Evolutionary conservation across 2,113 vertebrate species (phyloP).

Genomic region (Actinemys pallida): DNA sequence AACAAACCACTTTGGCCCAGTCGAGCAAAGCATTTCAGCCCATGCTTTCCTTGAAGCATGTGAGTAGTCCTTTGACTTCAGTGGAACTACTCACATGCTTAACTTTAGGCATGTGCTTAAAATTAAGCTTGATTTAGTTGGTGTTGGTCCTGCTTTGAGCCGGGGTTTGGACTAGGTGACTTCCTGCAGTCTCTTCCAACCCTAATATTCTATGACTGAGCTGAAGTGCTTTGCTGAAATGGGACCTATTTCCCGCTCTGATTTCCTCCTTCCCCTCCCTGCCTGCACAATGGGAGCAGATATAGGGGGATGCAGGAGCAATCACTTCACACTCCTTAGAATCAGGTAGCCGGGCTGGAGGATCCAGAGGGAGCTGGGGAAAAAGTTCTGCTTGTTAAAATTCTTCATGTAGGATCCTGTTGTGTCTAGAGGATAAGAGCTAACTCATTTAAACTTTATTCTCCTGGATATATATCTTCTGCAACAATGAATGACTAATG

Average conservation of each 20-base stretch:
- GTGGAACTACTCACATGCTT: too few species aligned
- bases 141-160: too few species aligned
- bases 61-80: too few species aligned
- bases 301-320: neutral
- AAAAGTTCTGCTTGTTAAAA: neutral
- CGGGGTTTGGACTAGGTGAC: too few species aligned
- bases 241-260: neutral
- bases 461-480: neutral
- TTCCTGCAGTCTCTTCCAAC: too few species aligned
- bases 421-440: too few species aligned
- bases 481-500: neutral
- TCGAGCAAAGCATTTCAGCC: too few species aligned
- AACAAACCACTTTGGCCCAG: too few species aligned
- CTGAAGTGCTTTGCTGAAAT: neutral
- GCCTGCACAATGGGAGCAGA: neutral
- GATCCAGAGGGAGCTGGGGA: accelerated
- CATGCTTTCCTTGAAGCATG: too few species aligned
- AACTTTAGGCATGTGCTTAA: too few species aligned
- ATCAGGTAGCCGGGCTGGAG: neutral
- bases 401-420: too few species aligned
- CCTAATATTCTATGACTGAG: neutral
- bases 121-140: too few species aligned
- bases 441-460: neutral
- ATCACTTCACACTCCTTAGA: neutral
- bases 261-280: neutral